Conservation (phyloP, 1,140 invertebrate species). For the Cylas formicarius region DNA sequence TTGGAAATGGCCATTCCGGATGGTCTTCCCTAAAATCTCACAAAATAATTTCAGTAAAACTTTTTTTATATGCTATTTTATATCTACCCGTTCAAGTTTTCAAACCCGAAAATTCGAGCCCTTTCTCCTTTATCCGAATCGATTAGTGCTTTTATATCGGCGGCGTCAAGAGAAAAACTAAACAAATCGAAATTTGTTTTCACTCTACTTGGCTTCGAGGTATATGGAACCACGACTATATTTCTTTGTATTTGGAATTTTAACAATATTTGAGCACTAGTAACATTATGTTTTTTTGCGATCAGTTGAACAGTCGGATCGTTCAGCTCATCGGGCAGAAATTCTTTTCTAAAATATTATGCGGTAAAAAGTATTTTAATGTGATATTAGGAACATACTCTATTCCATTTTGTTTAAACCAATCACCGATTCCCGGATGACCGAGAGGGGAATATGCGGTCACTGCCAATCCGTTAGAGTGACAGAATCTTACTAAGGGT, state of each 20-base stretch:
- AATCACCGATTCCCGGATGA: slow-evolving; percentile 52
- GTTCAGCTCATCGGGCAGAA: slow-evolving; percentile 60
- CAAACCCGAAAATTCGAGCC: too few species aligned
- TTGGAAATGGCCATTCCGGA: too few species aligned
- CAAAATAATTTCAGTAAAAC: too few species aligned
- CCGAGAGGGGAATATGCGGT: slow-evolving; percentile 79
- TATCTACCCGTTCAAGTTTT: too few species aligned
- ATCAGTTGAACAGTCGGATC: slow-evolving; percentile 62
- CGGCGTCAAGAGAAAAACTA: slow-evolving; percentile 50
- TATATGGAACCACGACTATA: slow-evolving; percentile 80
- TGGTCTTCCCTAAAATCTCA: too few species aligned
- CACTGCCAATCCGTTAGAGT: slow-evolving; percentile 60
- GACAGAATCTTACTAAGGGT: slow-evolving; percentile 64
- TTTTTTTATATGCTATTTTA: too few species aligned
- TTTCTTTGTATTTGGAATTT: slow-evolving; percentile 66
- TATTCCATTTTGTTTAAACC: slow-evolving; percentile 39
- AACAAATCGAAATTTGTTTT: slow-evolving; percentile 58
- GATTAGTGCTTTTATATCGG: slow-evolving; percentile 50
- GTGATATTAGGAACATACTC: too few species aligned
- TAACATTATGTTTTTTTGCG: slow-evolving; percentile 60
- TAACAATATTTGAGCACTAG: slow-evolving; percentile 71
- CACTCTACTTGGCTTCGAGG: slow-evolving; percentile 62
- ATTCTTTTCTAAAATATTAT: too few species aligned
- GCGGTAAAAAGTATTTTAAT: too few species aligned
- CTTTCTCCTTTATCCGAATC: slow-evolving; percentile 54